Conservation (phyloP, 2,888 invertebrate species). For the Suillia variegata region DNA sequence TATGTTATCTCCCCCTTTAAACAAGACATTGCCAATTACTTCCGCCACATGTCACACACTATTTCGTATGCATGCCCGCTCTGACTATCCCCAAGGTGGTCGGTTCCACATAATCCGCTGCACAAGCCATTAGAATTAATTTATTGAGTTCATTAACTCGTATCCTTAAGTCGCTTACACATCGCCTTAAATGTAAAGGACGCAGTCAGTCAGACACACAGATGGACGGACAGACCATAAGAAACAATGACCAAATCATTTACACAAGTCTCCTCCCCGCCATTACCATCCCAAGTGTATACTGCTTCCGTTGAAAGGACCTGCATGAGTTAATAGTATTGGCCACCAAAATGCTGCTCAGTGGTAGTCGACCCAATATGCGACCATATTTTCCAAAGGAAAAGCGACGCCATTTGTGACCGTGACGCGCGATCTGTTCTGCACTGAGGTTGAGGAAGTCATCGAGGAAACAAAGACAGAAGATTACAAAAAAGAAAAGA, state of each 20-base stretch:
- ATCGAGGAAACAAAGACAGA: neutral
- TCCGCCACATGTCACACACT: slow-evolving; percentile 38
- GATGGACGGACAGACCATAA: neutral
- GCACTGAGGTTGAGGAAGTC: slow-evolving; percentile 20
- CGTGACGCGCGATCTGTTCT: slow-evolving; percentile 27
- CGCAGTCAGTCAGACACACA: no score
- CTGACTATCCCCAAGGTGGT: no score
- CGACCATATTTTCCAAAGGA: slow-evolving; percentile 32
- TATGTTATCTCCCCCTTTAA: slow-evolving; percentile 29
- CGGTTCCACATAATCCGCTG: neutral
- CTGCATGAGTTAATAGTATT: neutral
- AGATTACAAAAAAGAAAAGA: slow-evolving; percentile 7
- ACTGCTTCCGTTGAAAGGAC: neutral
- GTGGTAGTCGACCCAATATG: neutral
- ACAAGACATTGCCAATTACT: slow-evolving; percentile 53
- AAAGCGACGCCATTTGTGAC: slow-evolving; percentile 42
- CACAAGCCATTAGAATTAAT: slow-evolving; percentile 50
- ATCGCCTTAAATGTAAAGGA: neutral
- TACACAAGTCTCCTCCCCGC: neutral
- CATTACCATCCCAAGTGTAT: neutral
- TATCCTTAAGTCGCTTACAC: slow-evolving; percentile 13
- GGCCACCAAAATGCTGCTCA: neutral
- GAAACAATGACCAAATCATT: neutral
- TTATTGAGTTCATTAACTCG: slow-evolving; percentile 56
- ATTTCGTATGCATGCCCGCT: neutral